These are phyloP conservation scores for Condylura cristata DNA, from an alignment of 2,113 vertebrate species.

Conservation along the genomic window DNA sequence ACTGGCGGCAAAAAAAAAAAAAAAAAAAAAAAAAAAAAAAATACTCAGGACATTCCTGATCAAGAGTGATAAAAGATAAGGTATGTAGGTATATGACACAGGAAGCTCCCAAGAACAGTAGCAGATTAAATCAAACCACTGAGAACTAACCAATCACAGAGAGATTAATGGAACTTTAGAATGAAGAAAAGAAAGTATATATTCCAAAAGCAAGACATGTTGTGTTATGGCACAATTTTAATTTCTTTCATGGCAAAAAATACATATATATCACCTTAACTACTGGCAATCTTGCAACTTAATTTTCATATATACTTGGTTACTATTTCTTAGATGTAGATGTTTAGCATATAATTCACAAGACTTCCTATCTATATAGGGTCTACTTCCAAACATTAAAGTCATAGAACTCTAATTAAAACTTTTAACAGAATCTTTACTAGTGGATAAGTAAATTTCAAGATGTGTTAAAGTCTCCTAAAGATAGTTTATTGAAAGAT, in stretches of 20 bases:
- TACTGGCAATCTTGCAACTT: not conserved
- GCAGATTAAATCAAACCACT: too few relatives aligned
- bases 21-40: too few relatives aligned
- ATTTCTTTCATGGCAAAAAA: not conserved
- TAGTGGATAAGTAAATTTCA: not conserved
- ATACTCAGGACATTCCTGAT: too few relatives aligned
- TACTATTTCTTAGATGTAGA: not conserved
- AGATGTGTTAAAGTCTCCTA: not conserved
- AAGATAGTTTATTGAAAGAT: not conserved
- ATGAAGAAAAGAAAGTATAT: too few relatives aligned
- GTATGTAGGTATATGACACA: too few relatives aligned
- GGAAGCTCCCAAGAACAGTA: too few relatives aligned
- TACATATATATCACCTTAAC: not conserved
- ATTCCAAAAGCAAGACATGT: too few relatives aligned
- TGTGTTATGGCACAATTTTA: not conserved
- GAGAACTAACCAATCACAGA: too few relatives aligned
- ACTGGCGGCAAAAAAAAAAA: too few relatives aligned
- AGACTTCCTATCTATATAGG: not conserved
- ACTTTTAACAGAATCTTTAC: not conserved
- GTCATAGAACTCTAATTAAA: not conserved
- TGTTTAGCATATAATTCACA: not conserved
- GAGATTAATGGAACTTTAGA: too few relatives aligned
- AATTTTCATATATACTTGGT: not conserved
- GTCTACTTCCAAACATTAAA: not conserved
- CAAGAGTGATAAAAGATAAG: too few relatives aligned